Conservation (phyloP, 2,797 vertebrate species). For the Leptodactylus fallax region DNA sequence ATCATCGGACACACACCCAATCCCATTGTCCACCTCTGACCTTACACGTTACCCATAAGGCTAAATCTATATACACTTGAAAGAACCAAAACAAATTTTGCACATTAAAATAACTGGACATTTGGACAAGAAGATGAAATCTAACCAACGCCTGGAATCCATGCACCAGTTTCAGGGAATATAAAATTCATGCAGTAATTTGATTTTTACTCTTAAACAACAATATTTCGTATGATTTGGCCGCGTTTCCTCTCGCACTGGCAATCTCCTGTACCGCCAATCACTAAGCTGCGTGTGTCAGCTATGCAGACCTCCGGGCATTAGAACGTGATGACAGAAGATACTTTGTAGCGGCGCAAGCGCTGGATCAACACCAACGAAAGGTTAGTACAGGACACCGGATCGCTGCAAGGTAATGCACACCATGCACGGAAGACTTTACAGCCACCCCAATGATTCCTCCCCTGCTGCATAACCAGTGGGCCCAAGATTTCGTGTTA, state of each 20-base stretch:
- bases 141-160: not conserved
- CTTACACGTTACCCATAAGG: not conserved
- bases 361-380: slow-evolving; percentile 36
- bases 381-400: slow-evolving; percentile 34
- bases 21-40: not conserved
- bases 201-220: not conserved
- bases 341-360: not conserved
- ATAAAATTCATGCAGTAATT: slow-evolving; percentile 22
- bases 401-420: slow-evolving; percentile 24
- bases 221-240: not conserved
- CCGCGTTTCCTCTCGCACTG: slow-evolving; percentile 3
- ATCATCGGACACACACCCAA: too few relatives aligned
- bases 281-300: not conserved
- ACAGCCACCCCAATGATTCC: not conserved
- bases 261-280: not conserved
- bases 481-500: not conserved
- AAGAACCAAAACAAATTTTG: not conserved
- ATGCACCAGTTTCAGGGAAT: not conserved
- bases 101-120: not conserved
- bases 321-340: not conserved
- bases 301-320: slow-evolving; percentile 19
- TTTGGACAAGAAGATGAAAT: slow-evolving; percentile 29
- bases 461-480: not conserved
- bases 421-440: not conserved
- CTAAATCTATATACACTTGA: not conserved